A percentile compares a stretch with the other conserved stretches of the same genome.
phyloP scores from a whole-genome alignment of 2,888 invertebrate species.

The Campaea margaritaria region DNA sequence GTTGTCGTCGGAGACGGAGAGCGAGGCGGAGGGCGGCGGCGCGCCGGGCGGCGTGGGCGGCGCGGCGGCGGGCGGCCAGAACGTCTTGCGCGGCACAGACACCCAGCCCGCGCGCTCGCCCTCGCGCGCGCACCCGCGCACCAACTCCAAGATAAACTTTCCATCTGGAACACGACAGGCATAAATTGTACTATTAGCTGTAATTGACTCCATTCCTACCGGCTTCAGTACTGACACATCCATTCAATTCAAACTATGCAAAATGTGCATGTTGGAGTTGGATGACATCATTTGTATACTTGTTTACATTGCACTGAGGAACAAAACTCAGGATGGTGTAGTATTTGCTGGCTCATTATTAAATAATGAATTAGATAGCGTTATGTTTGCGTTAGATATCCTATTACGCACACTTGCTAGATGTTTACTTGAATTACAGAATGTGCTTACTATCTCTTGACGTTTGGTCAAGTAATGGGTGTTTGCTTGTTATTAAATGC shows the following conservation, averaged over 20 bases:
- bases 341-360: conserved; percentile 25
- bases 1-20: conserved; percentile 96
- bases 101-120: conserved; percentile 95
- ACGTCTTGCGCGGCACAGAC: conserved; percentile 94
- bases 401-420: conserved; percentile 39
- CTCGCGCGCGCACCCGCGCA: conserved; percentile 79
- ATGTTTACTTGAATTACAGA: conserved; percentile 41
- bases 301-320: conserved; percentile 28
- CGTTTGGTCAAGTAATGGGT: conserved; percentile 9
- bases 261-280: conserved; percentile 4
- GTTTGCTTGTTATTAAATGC: conserved; percentile 6
- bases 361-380: conserved; percentile 32
- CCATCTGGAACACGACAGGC: conserved; percentile 87
- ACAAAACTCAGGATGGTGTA: conserved; percentile 11
- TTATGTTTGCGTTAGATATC: conserved; percentile 36
- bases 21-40: conserved; percentile 89
- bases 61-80: conserved; percentile 92
- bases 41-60: conserved; percentile 82
- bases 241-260: conserved; percentile 8
- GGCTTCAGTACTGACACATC: neutral
- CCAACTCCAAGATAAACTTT: conserved; percentile 95
- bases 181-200: neutral
- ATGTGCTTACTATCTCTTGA: conserved; percentile 41
- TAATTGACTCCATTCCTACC: neutral
- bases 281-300: conserved; percentile 18